Percentiles rank a stretch among this genome's conserved stretches.
Evolutionary conservation across 2,797 vertebrate genomes (phyloP).

Genomic region (Falco columbarius): DNA sequence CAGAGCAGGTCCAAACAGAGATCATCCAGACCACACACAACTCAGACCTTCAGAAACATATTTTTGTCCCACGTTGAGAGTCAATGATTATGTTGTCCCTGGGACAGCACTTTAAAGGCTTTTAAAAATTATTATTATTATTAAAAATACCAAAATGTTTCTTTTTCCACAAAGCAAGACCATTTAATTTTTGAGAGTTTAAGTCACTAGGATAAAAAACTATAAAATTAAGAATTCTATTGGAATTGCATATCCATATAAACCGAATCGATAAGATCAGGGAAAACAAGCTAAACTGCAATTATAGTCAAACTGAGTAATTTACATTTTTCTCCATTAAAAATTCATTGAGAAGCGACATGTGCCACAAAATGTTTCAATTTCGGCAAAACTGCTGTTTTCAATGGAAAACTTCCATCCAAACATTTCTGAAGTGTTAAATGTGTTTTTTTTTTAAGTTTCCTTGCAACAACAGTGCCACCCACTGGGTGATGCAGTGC

Average conservation of each 20-base stretch:
- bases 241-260: not conserved
- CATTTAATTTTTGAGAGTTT: not conserved
- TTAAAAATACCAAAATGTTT: not conserved
- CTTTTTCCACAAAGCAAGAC: not conserved
- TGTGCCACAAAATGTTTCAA: conserved; percentile 37
- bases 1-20: not conserved
- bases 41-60: not conserved
- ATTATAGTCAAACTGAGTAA: conserved; percentile 1
- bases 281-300: not conserved
- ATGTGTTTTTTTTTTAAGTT: not conserved
- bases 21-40: too few relatives aligned
- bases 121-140: not conserved
- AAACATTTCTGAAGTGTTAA: not conserved
- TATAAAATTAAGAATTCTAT: not conserved
- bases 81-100: not conserved
- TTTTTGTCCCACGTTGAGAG: not conserved
- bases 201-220: not conserved
- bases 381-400: conserved; percentile 9
- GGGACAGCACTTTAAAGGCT: not conserved
- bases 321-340: conserved; percentile 7
- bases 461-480: conserved; percentile 58
- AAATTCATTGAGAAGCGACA: not conserved
- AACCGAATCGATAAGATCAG: not conserved
- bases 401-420: conserved; percentile 52
- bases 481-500: not conserved